phyloP scores from a whole-genome alignment of 2,888 invertebrate genomes.

The Ennomos erosarius region DNA sequence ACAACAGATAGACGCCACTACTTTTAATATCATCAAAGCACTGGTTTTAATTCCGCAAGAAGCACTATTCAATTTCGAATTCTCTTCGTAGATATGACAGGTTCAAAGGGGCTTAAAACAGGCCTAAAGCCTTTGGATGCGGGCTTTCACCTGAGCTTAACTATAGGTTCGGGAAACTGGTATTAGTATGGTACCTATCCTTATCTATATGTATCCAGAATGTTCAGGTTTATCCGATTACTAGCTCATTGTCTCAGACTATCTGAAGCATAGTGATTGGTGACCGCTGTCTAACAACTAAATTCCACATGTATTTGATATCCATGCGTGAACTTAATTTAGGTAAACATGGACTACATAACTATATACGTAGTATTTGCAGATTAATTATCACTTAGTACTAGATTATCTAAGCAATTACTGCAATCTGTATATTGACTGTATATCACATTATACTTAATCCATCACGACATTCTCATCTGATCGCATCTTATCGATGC shows the following conservation, averaged over 20 bases:
- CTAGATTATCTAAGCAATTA: too few species aligned
- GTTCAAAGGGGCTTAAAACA: conserved; percentile 6
- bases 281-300: neutral
- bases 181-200: neutral
- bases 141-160: conserved; percentile 8
- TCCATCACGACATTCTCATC: too few species aligned
- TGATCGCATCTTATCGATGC: too few species aligned
- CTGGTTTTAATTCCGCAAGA: conserved; percentile 27
- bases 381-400: too few species aligned
- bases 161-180: conserved; percentile 1
- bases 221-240: conserved; percentile 29
- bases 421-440: too few species aligned
- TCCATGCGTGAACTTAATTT: too few species aligned
- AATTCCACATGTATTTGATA: too few species aligned
- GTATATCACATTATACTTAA: too few species aligned
- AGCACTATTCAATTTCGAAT: conserved; percentile 21
- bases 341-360: too few species aligned
- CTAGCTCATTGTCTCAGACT: conserved; percentile 25
- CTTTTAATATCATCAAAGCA: conserved; percentile 23
- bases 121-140: neutral
- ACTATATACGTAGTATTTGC: too few species aligned
- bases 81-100: conserved; percentile 9
- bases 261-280: conserved; percentile 13
- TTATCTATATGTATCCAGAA: conserved; percentile 29
- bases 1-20: conserved; percentile 38